phyloP scores from a whole-genome alignment of 2,888 invertebrate species.

The Eupithecia insigniata region DNA sequence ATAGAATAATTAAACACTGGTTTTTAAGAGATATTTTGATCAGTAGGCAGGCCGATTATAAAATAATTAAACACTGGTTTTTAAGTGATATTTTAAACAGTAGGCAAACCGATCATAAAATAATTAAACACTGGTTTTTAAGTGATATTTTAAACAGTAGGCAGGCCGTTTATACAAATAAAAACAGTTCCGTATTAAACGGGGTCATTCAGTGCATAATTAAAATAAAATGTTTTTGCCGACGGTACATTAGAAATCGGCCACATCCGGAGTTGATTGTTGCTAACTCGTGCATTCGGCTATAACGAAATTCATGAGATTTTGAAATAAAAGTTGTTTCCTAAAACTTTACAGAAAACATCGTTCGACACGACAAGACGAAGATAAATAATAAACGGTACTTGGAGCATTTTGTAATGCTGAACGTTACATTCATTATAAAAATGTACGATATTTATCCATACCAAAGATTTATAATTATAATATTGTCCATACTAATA shows the following conservation, averaged over 20 bases:
- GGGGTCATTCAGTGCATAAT: neutral
- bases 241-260: conserved; percentile 54
- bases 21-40: no score
- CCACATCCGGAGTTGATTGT: conserved; percentile 58
- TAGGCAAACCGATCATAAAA: no score
- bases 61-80: no score
- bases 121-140: no score
- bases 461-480: no score
- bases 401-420: neutral
- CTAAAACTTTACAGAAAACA: conserved; percentile 3
- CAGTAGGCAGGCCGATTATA: no score
- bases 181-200: neutral
- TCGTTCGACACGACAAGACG: neutral
- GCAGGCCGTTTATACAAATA: neutral
- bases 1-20: no score
- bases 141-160: no score
- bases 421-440: no score
- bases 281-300: conserved; percentile 43
- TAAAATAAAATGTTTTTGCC: conserved; percentile 38
- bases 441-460: no score
- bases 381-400: neutral
- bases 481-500: no score
- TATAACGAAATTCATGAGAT: conserved; percentile 31
- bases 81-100: no score
- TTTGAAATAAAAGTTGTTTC: conserved; percentile 19